Conservation (phyloP, 2,888 invertebrate genomes). For the Athrips mouffetella region DNA sequence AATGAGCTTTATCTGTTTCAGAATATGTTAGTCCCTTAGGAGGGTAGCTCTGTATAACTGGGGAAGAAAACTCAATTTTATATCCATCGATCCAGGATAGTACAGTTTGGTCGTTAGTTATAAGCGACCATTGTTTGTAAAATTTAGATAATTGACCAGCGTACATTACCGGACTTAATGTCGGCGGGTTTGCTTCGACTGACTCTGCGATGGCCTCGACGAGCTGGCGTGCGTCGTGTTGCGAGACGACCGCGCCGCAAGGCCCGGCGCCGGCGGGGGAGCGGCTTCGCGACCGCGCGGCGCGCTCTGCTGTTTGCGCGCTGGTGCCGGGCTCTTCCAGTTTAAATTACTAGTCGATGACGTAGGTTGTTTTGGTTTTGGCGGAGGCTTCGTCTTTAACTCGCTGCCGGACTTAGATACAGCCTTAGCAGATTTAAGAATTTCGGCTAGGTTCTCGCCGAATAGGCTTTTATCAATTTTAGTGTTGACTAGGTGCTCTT, state of each 20-base stretch:
- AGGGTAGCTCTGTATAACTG: neutral
- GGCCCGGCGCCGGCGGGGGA: neutral
- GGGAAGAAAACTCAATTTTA: neutral
- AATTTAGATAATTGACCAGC: conserved; percentile 8
- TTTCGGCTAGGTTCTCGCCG: no score
- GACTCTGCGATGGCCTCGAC: neutral
- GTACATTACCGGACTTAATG: neutral
- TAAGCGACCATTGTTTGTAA: conserved; percentile 12
- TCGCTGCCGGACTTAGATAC: no score
- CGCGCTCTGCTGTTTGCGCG: neutral
- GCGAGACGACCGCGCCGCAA: no score
- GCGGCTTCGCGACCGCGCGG: neutral
- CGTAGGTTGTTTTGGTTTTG: no score
- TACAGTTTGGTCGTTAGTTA: conserved; percentile 2
- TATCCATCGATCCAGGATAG: conserved; percentile 13
- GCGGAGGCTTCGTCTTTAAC: no score
- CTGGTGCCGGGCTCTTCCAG: neutral
- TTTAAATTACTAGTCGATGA: no score
- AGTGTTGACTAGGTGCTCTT: no score
- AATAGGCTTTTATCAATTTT: no score
- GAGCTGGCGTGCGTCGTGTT: conserved; percentile 8
- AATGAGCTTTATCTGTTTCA: neutral
- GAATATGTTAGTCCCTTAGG: neutral
- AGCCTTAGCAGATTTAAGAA: no score
- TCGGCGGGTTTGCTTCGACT: conserved; percentile 4